Conservation (phyloP, 23 tunicate species). For the Oikopleura dioica region DNA sequence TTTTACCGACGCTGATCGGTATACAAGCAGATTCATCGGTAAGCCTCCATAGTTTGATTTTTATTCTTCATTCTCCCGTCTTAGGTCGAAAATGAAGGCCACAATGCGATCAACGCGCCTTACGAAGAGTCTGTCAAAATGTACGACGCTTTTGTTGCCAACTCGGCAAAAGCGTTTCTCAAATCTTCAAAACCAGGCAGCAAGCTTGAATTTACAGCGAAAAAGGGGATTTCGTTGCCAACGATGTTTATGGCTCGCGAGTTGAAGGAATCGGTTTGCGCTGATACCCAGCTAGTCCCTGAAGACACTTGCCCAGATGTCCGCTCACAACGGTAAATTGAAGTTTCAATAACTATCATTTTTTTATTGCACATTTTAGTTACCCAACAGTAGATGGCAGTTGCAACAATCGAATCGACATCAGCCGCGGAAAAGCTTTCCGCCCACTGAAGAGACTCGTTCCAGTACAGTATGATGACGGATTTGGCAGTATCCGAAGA, state of each 20-base stretch:
- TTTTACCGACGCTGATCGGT: too few species aligned
- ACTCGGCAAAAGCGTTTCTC: neutral
- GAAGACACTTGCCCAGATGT: neutral
- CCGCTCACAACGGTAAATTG: neutral
- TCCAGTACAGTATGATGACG: slow-evolving; percentile 37
- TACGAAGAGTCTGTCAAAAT: neutral
- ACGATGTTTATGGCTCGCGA: neutral
- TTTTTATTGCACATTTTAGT: slow-evolving; percentile 9
- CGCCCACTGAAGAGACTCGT: slow-evolving; percentile 30
- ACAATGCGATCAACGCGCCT: slow-evolving; percentile 3
- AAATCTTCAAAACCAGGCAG: neutral
- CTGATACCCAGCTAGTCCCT: neutral
- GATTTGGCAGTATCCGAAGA: neutral
- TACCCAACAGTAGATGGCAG: slow-evolving; percentile 23
- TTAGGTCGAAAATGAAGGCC: slow-evolving; percentile 11
- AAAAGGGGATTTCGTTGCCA: neutral
- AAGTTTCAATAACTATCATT: neutral
- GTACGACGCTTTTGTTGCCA: neutral
- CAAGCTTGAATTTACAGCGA: neutral
- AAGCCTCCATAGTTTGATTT: too few species aligned
- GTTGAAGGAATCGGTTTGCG: neutral
- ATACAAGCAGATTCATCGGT: too few species aligned
- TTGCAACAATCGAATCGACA: slow-evolving; percentile 46
- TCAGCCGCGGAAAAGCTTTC: slow-evolving; percentile 22
- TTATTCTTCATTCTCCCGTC: too few species aligned